Evolutionary conservation across 92 coral and sea anemone genomes (phyloP).

Genomic region (Ricordea florida): DNA sequence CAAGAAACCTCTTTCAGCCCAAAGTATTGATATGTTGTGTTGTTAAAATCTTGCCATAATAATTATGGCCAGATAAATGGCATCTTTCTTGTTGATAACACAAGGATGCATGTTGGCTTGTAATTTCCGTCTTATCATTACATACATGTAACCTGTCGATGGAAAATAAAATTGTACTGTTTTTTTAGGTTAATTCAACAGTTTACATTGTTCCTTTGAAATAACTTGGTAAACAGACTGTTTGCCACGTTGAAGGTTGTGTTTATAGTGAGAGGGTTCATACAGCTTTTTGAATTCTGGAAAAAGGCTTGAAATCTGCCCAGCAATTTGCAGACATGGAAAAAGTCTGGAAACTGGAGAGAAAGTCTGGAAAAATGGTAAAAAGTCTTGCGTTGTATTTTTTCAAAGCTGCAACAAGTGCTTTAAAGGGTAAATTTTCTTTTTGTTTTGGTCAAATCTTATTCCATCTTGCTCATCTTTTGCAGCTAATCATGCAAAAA

Average conservation of each 20-base stretch:
- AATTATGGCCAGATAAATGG: constrained; percentile 2
- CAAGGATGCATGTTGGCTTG: constrained; percentile 35
- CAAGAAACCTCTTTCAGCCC: no score
- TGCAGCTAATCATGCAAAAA: constrained; percentile 37
- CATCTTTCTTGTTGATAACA: constrained; percentile 34
- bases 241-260: constrained; percentile 24
- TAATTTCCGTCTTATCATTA: constrained; percentile 33
- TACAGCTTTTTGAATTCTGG: constrained; percentile 19
- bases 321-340: neutral
- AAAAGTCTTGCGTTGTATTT: no score
- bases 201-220: constrained; percentile 30
- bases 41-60: neutral
- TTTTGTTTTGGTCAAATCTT: constrained; percentile 9
- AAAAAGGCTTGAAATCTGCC: constrained; percentile 11
- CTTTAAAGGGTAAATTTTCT: constrained; percentile 1
- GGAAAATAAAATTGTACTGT: constrained; percentile 24
- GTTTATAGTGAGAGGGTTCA: constrained; percentile 27
- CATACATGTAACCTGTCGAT: constrained; percentile 33
- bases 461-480: constrained; percentile 33
- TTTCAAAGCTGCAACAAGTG: no score
- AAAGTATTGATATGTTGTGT: no score
- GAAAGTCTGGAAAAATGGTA: no score
- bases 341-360: neutral
- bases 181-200: constrained; percentile 31
- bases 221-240: constrained; percentile 33